Conservation (phyloP, 2,888 invertebrate species). For the Philonicus albiceps region DNA sequence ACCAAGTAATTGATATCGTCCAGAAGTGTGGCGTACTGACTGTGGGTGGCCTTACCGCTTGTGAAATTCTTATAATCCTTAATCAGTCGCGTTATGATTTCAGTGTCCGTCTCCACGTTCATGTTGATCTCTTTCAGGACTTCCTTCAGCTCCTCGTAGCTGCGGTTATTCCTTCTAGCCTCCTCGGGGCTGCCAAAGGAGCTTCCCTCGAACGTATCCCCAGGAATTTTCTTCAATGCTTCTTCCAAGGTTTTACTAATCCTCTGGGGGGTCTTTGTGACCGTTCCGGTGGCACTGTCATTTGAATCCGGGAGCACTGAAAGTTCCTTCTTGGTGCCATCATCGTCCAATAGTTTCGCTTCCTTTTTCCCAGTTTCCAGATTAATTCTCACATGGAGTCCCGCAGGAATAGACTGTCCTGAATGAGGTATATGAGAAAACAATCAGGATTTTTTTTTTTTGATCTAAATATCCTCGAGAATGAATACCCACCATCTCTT, state of each 20-base stretch:
- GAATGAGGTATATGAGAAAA: slow-evolving; percentile 50
- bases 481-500: slow-evolving; percentile 65
- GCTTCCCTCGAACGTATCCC: slow-evolving; percentile 55
- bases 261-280: slow-evolving; percentile 51
- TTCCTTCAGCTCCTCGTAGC: slow-evolving; percentile 72
- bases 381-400: slow-evolving; percentile 78
- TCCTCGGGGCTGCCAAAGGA: slow-evolving; percentile 57
- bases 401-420: slow-evolving; percentile 77
- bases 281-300: slow-evolving; percentile 45
- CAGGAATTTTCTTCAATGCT: slow-evolving; percentile 61
- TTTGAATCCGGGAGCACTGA: slow-evolving; percentile 44
- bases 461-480: background rate
- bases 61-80: slow-evolving; percentile 61
- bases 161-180: slow-evolving; percentile 65
- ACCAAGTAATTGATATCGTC: slow-evolving; percentile 75
- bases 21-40: slow-evolving; percentile 57
- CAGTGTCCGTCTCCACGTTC: slow-evolving; percentile 72
- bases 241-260: slow-evolving; percentile 58
- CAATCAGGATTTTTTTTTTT: background rate
- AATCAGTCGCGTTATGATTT: slow-evolving; percentile 68
- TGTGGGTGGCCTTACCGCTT: slow-evolving; percentile 51
- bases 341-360: slow-evolving; percentile 75
- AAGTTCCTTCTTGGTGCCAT: slow-evolving; percentile 56
- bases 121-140: slow-evolving; percentile 71
- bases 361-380: slow-evolving; percentile 77